These are phyloP conservation scores for Burhinus bistriatus DNA, from an alignment of 2,113 vertebrate genomes.

Conservation along the genomic window DNA sequence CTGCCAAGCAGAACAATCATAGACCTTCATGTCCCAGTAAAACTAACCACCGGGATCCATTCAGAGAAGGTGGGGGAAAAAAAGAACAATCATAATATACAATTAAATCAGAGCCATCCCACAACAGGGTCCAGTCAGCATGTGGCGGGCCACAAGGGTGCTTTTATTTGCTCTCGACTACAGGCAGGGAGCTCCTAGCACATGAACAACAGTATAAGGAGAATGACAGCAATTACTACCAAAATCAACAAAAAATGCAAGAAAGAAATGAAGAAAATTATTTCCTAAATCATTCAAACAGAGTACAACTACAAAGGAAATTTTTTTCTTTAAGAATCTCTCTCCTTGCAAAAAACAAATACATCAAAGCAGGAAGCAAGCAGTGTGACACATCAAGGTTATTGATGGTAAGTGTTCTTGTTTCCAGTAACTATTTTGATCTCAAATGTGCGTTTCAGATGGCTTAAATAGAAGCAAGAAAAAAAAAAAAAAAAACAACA, in stretches of 20 bases:
- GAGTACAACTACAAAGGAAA: neutral
- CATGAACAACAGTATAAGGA: neutral
- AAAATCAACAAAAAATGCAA: neutral
- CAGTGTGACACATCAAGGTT: neutral
- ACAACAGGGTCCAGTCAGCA: neutral
- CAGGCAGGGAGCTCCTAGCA: neutral
- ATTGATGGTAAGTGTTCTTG: neutral
- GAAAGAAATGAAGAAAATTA: neutral
- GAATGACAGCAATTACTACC: neutral
- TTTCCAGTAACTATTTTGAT: conserved; percentile 4
- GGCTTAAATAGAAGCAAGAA: neutral
- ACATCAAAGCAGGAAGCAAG: neutral
- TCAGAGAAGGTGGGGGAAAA: neutral
- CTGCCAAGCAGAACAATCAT: neutral
- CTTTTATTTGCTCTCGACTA: neutral
- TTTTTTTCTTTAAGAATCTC: neutral
- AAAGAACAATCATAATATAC: neutral
- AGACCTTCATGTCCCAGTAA: neutral
- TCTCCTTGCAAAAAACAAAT: neutral
- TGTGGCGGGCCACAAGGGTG: neutral
- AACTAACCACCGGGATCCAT: neutral
- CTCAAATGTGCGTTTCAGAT: neutral
- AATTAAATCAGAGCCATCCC: neutral
- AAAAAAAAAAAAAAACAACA: neutral
- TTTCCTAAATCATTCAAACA: neutral